Percentiles rank a stretch among this genome's conserved stretches.
Conservation (phyloP, 1,140 invertebrate species). For the Steinernema khuongi region DNA sequence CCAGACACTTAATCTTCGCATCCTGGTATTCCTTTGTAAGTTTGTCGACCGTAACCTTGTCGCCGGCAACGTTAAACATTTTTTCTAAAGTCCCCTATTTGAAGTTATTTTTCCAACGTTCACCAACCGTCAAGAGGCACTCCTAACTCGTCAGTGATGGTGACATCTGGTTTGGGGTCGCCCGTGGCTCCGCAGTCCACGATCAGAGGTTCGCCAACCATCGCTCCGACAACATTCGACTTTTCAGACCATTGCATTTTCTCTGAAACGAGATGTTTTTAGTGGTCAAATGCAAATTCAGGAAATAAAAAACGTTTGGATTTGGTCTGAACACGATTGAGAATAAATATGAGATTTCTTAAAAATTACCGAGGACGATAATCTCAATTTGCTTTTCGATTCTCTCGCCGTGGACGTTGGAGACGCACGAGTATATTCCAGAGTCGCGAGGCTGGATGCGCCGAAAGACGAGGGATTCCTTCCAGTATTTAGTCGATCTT, state of each 20-base stretch:
- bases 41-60: constrained; percentile 3
- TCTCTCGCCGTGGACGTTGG: not conserved
- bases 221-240: constrained; percentile 22
- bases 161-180: constrained; percentile 23
- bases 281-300: not conserved
- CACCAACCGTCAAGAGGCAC: constrained; percentile 30
- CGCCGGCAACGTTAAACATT: constrained; percentile 9
- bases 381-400: not conserved
- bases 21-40: constrained; percentile 17
- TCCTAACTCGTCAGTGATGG: constrained; percentile 32
- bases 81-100: constrained; percentile 9
- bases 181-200: constrained; percentile 31
- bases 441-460: not conserved
- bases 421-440: not conserved
- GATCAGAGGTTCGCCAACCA: constrained; percentile 33
- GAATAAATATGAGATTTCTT: too few relatives aligned
- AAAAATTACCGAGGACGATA: not conserved
- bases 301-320: too few relatives aligned
- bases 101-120: not conserved
- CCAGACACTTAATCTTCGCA: constrained; percentile 15
- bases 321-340: too few relatives aligned
- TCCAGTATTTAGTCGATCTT: not conserved
- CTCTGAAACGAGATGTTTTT: constrained; percentile 23
- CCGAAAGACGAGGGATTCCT: not conserved
- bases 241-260: constrained; percentile 29